Evolutionary conservation across 2,888 invertebrate species (phyloP), one percentile per base, ranked within the genome.

Genomic region (Cheilosia scutellata): DNA sequence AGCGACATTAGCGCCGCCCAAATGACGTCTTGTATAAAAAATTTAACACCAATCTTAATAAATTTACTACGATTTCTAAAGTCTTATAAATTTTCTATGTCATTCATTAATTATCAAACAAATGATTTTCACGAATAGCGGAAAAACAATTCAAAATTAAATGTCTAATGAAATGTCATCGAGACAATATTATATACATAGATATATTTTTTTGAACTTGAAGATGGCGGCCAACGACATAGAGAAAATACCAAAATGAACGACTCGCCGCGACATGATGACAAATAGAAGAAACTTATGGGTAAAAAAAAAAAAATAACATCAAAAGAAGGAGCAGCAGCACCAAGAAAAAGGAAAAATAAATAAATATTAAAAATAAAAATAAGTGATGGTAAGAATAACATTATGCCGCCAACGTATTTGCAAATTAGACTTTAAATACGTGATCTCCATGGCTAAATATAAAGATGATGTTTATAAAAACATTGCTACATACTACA

Each of bases 371-470:
- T 79, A 68, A 63, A 63, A 74, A 79, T 79, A 84, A 86, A 86
- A 80, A 80, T 86, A 86, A 80, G 66, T 66, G 75, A 80, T 57
- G 80, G 80, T 80, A 86, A 87, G 77, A 82, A 87, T 82, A 82
- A 77, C 80, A 77, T 86, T 79, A 82, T 82, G 86, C 86, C 86
- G 82, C 82, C 82, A 87, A 87, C 86, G 86, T 82, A 87, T 87
- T 87, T 82, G 77, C 82, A 87, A 82, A 82, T 82, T 87, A 87
- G 77, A 87, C 80, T 87, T 79, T 57, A 77, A 82, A 87, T 87
- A 87, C 86, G 86, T 82, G 86, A 82, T 87, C 71, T 62, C 47
- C 72, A 87, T 87, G 31, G 71, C 71, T 87, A 87, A 87, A 82
- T 87, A 82, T 87, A 87, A 77, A 68, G 86, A 82, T 87, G 86